Conservation (phyloP, 2,888 invertebrate species). For the Notodonta ziczac region DNA sequence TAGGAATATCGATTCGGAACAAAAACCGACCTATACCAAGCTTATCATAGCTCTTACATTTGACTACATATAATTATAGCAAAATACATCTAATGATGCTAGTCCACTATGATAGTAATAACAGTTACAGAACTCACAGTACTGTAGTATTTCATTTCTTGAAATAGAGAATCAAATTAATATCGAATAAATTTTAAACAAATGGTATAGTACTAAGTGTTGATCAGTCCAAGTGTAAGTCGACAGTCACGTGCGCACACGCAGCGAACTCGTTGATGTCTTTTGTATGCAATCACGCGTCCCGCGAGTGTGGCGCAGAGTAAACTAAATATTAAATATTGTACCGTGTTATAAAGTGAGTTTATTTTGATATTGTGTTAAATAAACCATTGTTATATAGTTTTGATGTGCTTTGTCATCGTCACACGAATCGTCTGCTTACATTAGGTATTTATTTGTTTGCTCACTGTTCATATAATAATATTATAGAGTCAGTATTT, state of each 20-base stretch:
- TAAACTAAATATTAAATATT: constrained; percentile 6
- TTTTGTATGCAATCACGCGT: constrained; percentile 46
- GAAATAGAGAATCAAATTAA: no score
- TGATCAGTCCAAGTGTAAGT: constrained; percentile 1
- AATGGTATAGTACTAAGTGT: no score
- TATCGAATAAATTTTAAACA: no score
- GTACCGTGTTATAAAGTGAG: neutral
- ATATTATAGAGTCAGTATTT: no score
- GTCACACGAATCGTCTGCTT: no score
- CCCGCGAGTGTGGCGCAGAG: constrained; percentile 1
- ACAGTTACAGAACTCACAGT: neutral
- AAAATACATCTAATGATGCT: no score
- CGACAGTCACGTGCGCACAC: constrained; percentile 41
- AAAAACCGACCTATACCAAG: no score
- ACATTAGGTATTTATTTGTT: no score
- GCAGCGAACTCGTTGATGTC: constrained; percentile 59
- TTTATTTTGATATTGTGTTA: constrained; percentile 4
- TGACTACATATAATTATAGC: no score
- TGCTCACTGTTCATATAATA: no score
- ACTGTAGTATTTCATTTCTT: neutral
- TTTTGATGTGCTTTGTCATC: neutral
- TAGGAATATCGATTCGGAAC: neutral
- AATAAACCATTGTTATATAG: constrained; percentile 3
- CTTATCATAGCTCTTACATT: no score
- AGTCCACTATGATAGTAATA: no score